These are phyloP conservation scores for Diadumene lineata DNA, from an alignment of 92 coral and sea anemone genomes.

Conservation along the genomic window DNA sequence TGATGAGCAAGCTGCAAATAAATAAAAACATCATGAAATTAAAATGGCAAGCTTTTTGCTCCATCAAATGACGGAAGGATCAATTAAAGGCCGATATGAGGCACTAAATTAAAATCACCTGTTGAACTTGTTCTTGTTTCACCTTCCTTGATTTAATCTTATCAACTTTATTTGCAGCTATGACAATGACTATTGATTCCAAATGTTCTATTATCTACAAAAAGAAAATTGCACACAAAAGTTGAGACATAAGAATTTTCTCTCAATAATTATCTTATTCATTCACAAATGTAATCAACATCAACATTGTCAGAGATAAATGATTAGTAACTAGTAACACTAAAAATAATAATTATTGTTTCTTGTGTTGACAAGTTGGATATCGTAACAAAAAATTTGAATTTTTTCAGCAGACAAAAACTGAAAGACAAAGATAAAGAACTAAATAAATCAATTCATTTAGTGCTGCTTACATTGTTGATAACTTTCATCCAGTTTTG, in stretches of 20 bases:
- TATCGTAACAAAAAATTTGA: too few relatives aligned
- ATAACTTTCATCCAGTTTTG: constrained; percentile 78
- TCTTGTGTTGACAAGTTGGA: too few relatives aligned
- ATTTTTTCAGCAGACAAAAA: too few relatives aligned
- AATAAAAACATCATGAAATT: neutral
- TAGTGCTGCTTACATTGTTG: constrained; percentile 45
- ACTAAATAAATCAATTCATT: neutral
- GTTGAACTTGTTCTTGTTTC: constrained; percentile 30
- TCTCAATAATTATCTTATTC: too few relatives aligned
- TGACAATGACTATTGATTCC: constrained; percentile 15
- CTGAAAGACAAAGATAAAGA: neutral
- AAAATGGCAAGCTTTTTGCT: too few relatives aligned
- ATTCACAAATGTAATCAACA: too few relatives aligned
- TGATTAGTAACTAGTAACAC: too few relatives aligned
- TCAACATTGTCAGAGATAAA: too few relatives aligned
- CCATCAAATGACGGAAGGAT: too few relatives aligned
- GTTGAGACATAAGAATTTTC: too few relatives aligned
- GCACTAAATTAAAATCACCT: constrained; percentile 11
- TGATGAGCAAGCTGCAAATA: constrained; percentile 55
- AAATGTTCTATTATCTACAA: constrained; percentile 14
- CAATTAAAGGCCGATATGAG: too few relatives aligned
- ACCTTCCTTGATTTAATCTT: constrained; percentile 14
- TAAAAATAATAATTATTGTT: too few relatives aligned
- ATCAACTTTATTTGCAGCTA: constrained; percentile 38
- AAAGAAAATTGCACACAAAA: neutral